Evolutionary conservation across 2,888 invertebrate genomes (phyloP), one percentile per base, ranked within the genome.

Genomic region (Brenthis ino): DNA sequence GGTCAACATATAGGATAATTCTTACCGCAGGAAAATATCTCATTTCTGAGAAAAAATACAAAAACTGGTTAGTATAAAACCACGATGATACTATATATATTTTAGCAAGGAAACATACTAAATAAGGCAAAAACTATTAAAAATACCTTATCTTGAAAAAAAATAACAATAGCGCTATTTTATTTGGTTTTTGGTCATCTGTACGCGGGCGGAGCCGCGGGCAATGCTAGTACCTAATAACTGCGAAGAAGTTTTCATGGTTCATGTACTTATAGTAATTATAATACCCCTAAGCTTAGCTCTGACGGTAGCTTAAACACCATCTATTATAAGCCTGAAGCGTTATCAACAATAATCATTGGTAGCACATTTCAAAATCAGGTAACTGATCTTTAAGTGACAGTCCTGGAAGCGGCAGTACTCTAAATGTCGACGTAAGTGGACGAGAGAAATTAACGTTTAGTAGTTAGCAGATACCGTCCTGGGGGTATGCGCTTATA

Each of bases 281-380:
- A 68, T 53, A 61, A 54, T 65, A 61, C 14, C 54, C 43, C 43
- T 63, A 51, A 63, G 37, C 14, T 1, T 50, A 37, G 56, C 37
- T 20, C 33, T 56, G 63, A 56, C 60, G 67, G 70, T 57, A 47
- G 53, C 43, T 65, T 68, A 63, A 67, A 51, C 61, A 67, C 61
- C 37, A 14, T 54, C 14, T 54, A 54, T 67, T 69, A 50, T 51
- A 4, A 6, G 64, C 71, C 71, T 37, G 64, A 51, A 71, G 71
- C 69, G 56, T 66, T 58, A 69, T 64, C 69, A 60, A 51, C 66
- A 66, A 56, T 71, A 69, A 71, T 71, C 69, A 69, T 67, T 71
- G 71, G 71, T 64, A 64, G 60, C 51, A 67, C 71, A 57, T 69
- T 58, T 71, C 71, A 71, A 71, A 69, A 69, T 71, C 71, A 69